These are phyloP conservation scores for Rhynchophorus ferrugineus DNA, from an alignment of 1,140 invertebrate genomes.

Conservation along the genomic window DNA sequence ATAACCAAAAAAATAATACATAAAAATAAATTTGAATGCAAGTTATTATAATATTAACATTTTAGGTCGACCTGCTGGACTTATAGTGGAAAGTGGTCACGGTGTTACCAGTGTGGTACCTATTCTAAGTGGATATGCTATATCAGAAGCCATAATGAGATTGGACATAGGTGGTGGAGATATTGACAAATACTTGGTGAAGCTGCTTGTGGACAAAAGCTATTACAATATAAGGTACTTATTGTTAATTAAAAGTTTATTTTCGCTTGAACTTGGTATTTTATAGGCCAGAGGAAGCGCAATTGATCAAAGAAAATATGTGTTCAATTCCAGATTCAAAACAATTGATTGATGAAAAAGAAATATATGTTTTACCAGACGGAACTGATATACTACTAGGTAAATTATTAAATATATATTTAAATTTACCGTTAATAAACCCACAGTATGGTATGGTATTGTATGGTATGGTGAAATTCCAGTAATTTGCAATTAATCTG, in stretches of 20 bases:
- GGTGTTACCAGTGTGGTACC: constrained; percentile 18
- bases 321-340: constrained; percentile 14
- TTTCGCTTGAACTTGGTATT: not conserved
- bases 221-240: not conserved
- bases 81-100: constrained; percentile 21
- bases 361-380: constrained; percentile 18
- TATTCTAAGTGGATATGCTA: constrained; percentile 18
- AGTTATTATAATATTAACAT: no score
- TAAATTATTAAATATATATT: not conserved
- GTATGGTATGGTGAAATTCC: no score
- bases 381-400: constrained; percentile 11
- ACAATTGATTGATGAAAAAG: constrained; percentile 1
- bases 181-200: constrained; percentile 13
- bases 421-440: no score
- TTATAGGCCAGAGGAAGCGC: constrained; percentile 15
- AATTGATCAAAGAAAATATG: constrained; percentile 19
- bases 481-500: no score
- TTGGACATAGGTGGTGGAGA: constrained; percentile 16
- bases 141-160: constrained; percentile 19
- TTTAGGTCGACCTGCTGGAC: constrained; percentile 10
- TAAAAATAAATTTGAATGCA: no score
- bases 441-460: no score
- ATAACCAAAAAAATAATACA: no score
- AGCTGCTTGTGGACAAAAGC: constrained; percentile 7
- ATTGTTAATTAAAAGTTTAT: not conserved